Percentiles rank a stretch among this genome's conserved stretches.
These are phyloP conservation scores for Gymnarchus niloticus DNA, from an alignment of 2,113 vertebrate genomes.

Conservation along the genomic window DNA sequence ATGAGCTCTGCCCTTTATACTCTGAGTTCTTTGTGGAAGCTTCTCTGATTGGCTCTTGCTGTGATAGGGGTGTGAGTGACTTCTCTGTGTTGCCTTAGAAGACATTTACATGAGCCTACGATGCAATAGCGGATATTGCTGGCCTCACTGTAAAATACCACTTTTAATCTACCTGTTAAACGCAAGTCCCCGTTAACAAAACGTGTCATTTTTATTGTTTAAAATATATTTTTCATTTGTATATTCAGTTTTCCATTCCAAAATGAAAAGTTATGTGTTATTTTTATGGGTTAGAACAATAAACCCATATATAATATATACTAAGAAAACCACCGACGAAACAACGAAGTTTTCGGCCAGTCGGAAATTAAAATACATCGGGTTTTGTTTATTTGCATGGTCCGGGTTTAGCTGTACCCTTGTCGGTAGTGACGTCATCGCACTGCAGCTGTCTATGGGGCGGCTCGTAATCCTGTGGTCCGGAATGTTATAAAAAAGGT, in stretches of 20 bases:
- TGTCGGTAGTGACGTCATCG: constrained; percentile 24
- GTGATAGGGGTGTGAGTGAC: constrained; percentile 20
- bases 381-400: constrained; percentile 15
- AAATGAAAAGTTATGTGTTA: not conserved
- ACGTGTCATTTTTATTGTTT: not conserved
- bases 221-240: not conserved
- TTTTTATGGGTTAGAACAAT: too few species aligned
- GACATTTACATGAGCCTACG: constrained; percentile 30
- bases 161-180: not conserved
- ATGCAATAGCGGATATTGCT: constrained; percentile 41
- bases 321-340: not conserved
- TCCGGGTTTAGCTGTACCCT: not conserved
- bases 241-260: not conserved
- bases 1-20: constrained; percentile 54
- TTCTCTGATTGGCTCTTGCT: constrained; percentile 53
- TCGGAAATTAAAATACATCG: not conserved
- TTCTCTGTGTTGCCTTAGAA: constrained; percentile 22
- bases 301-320: too few species aligned
- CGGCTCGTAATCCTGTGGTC: constrained; percentile 1
- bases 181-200: not conserved
- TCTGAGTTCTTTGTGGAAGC: constrained; percentile 28
- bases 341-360: not conserved
- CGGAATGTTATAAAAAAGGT: constrained; percentile 27
- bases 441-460: not conserved
- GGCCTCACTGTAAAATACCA: constrained; percentile 19